Evolutionary conservation across 2,888 invertebrate genomes (phyloP), one percentile per base, ranked within the genome.

Genomic region (Spodoptera picta): DNA sequence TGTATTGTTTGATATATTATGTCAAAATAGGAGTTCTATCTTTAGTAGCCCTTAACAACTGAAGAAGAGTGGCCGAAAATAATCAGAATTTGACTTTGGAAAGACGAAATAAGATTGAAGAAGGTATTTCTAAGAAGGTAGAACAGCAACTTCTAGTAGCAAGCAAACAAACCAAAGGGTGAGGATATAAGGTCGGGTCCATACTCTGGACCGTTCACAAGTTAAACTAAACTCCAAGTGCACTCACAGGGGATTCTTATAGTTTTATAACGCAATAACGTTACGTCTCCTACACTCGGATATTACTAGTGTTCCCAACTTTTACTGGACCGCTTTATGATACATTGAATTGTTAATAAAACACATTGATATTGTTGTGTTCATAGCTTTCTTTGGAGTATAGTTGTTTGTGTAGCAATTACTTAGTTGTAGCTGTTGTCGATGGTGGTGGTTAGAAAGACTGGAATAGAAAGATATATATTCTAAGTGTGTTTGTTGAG

Each of bases 221-320:
- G 84, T 89, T 86, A 83, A 83, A 82, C 81, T 67, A 71, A 88
- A 88, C 84, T 84, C 72, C 69, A 82, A 89, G 84, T 84, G 83
- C 85, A 87, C 84, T 62, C 72, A 73, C 69, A 76, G 64, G 72
- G 79, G 79, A 80, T 84, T 84, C 84, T 89, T 83, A 85, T 86
- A 90, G 86, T 91, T 92, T 91, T 88, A 89, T 88, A 89, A 88
- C 85, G 86, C 85, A 90, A 91, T 91, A 90, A 87, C 82, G 76
- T 83, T 79, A 87, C 85, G 74, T 87, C 83, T 83, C 82, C 80
- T 62, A 81, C 80, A 75, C 75, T 79, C 71, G 71, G 77, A 86
- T 88, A 86, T 86, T 87, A 87, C 84, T 76, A 73, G 79, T 85
- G 77, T 85, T 86, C 81, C 77, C 68, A 87, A 90, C 85, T 89